Base-by-base conservation (phyloP, 2,797 vertebrate genomes). In the Lepidocolaptes lacrymiger region DNA sequence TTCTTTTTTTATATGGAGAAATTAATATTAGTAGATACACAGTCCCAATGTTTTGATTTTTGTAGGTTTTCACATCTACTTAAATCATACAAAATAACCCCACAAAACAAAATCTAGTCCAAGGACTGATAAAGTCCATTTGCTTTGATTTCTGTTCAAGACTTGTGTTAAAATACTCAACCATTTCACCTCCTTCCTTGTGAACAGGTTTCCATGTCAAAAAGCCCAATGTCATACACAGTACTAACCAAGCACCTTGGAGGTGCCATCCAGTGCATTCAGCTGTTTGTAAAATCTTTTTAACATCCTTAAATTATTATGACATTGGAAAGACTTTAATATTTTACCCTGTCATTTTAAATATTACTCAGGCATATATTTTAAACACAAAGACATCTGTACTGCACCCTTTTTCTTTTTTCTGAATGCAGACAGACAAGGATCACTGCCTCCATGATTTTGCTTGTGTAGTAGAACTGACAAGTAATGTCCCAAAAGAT, bases 281-380 rank as follows among this genome's bases (percentile, higher is more conserved):
- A 64, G 49, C 34, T 89, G 26, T 32, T 77, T 83, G 52, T 48
- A 67, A 91, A 91, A 20, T 9, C 13, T 80, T 76, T 85, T 89
- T 41, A 87, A 49, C 19, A 74, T 64, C 89, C 34, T 80, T 89
- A 74, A 88, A 64, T 54, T 67, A 63, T 56, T 19, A 62, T 27
- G 46, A 73, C 54, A 75, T 44, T 64, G 61, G 24, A 77, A 89
- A 82, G 64, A 74, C 5, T 59, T 62, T 10, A 69, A 61, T 74
- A 56, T 41, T 74, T 89, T 85, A 92, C 41, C 30, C 21, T 85
- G 61, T 64, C 54, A 14, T 67, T 95, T 96, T 74, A 83, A 78
- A 83, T 96, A 74, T 52, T 76, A 85, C 21, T 85, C 49, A 55
- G 68, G 59, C 27, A 64, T 30, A 52, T 8, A 34, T 44, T 85